Evolutionary conservation across 2,113 vertebrate genomes (phyloP).

Genomic region (Tyrannus savana): DNA sequence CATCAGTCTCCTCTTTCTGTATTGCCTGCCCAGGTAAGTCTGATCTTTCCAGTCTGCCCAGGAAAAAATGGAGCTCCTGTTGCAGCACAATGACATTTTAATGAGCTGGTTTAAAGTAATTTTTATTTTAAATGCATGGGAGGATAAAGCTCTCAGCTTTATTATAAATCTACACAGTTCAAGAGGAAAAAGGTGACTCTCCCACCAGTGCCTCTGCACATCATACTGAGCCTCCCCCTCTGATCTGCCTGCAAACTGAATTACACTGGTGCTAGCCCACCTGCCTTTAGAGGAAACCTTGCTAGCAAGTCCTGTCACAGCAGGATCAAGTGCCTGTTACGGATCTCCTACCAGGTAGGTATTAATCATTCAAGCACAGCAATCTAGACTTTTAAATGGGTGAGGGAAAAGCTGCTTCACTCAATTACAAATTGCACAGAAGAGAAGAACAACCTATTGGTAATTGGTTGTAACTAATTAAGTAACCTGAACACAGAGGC

Average conservation of each 20-base stretch:
- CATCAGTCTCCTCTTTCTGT: background rate
- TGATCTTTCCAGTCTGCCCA: background rate
- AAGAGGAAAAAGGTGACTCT: background rate
- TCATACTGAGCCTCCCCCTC: background rate
- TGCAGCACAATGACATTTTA: background rate
- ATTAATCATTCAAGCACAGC: slow-evolving; percentile 14
- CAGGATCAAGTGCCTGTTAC: background rate
- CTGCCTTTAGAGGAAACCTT: background rate
- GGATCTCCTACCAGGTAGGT: background rate
- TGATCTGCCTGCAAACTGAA: background rate
- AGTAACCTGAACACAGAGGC: background rate
- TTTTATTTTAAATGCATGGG: background rate
- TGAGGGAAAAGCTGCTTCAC: background rate
- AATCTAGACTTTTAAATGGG: background rate
- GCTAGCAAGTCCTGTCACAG: background rate
- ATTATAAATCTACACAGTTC: background rate
- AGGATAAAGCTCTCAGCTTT: background rate
- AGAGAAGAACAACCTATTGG: background rate
- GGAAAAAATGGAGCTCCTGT: background rate
- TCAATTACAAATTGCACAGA: background rate
- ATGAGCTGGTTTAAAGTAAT: background rate
- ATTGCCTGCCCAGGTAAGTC: background rate
- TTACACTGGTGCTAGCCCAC: fast-evolving
- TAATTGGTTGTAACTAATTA: slow-evolving; percentile 42
- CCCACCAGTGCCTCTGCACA: background rate